Conservation (phyloP, 2,113 vertebrate genomes). For the Rhineura floridana region DNA sequence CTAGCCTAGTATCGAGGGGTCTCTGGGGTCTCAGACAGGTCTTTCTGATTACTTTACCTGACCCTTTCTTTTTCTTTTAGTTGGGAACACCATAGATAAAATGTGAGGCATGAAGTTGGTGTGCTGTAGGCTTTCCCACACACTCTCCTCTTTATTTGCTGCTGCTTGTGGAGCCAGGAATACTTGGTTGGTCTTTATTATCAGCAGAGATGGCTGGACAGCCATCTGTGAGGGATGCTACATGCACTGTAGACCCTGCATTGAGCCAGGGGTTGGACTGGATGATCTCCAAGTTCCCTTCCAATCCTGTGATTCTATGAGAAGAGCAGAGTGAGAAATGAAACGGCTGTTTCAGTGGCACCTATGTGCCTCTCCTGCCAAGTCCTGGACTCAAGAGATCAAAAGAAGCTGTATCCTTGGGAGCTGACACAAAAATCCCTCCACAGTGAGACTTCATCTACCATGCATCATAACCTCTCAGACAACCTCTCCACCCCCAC, state of each 20-base stretch:
- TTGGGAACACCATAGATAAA: neutral
- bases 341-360: neutral
- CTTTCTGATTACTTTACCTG: too few species aligned
- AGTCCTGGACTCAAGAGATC: neutral
- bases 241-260: too few species aligned
- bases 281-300: neutral
- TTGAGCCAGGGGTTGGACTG: too few species aligned
- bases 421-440: neutral
- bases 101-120: neutral
- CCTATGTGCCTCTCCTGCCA: neutral
- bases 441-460: neutral
- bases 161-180: neutral
- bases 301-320: neutral
- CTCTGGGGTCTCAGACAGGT: too few species aligned
- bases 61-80: too few species aligned
- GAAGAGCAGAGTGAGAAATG: neutral
- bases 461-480: slow-evolving; percentile 11
- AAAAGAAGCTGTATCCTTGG: neutral
- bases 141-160: neutral
- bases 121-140: neutral
- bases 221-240: too few species aligned
- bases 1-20: too few species aligned
- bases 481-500: neutral
- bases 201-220: too few species aligned
- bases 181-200: neutral